Percentiles rank a stretch among this genome's conserved stretches.
Evolutionary conservation across 1,140 invertebrate genomes (phyloP).

Genomic region (Gonioctena quinquepunctata): DNA sequence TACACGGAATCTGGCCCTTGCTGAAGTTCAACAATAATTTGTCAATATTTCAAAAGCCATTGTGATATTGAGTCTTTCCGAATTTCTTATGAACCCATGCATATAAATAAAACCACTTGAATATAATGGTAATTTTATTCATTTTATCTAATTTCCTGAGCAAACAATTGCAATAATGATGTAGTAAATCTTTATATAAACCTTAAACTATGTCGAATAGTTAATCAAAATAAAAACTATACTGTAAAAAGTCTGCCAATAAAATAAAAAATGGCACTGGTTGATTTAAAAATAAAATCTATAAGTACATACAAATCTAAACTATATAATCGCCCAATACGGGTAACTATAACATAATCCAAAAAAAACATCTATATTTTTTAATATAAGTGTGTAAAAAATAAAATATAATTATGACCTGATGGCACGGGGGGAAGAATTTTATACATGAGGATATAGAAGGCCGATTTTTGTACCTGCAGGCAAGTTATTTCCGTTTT

Average conservation of each 20-base stretch:
- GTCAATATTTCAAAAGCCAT: too few species aligned
- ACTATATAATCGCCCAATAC: background rate
- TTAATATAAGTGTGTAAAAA: background rate
- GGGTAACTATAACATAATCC: background rate
- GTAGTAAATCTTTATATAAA: conserved; percentile 32
- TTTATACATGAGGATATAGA: background rate
- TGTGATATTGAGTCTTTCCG: too few species aligned
- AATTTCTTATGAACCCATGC: too few species aligned
- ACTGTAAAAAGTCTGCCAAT: conserved; percentile 13
- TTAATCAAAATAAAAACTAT: conserved; percentile 12
- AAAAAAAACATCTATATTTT: background rate
- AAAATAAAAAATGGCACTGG: conserved; percentile 13
- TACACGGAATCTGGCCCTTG: too few species aligned
- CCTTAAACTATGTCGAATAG: conserved; percentile 25
- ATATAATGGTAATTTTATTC: background rate
- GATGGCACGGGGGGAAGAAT: background rate
- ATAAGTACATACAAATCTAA: conserved; percentile 24
- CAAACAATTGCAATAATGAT: conserved; percentile 42
- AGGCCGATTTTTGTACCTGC: background rate
- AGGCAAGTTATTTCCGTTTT: too few species aligned
- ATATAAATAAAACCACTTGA: background rate
- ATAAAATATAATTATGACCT: background rate
- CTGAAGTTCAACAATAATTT: too few species aligned
- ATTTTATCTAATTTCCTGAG: conserved; percentile 42
- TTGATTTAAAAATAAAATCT: conserved; percentile 25